phyloP scores from a whole-genome alignment of 2,797 vertebrate species.

The Austrolebias charrua region DNA sequence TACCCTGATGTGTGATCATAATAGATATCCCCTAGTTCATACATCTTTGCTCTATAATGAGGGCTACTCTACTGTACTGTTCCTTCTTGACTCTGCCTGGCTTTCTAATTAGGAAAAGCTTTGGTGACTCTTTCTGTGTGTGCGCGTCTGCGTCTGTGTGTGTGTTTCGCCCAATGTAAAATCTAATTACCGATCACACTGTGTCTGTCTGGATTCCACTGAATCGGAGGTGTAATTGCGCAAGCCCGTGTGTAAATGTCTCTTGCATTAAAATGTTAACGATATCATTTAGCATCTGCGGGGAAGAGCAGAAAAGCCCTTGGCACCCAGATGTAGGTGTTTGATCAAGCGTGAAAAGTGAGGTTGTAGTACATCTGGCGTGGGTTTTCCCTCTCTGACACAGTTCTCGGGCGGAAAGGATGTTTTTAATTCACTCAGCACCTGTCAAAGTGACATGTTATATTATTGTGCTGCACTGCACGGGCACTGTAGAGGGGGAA shows the following conservation, averaged over 20 bases:
- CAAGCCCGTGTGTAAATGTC: constrained; percentile 76
- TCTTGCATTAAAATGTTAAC: constrained; percentile 82
- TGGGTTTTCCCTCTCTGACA: constrained; percentile 65
- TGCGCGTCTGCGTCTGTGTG: constrained; percentile 24
- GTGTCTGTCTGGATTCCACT: constrained; percentile 76
- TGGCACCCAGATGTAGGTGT: constrained; percentile 74
- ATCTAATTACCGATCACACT: constrained; percentile 82
- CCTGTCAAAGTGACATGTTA: constrained; percentile 76
- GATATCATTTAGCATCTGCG: constrained; percentile 79
- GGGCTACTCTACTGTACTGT: constrained; percentile 71
- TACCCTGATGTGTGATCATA: constrained; percentile 74
- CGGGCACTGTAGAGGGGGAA: constrained; percentile 49
- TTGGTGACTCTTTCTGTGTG: constrained; percentile 52
- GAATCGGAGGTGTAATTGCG: constrained; percentile 81
- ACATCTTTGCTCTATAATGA: constrained; percentile 76
- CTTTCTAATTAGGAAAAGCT: constrained; percentile 79
- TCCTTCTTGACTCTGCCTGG: constrained; percentile 72
- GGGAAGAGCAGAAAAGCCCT: constrained; percentile 66
- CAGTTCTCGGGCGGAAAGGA: constrained; percentile 60
- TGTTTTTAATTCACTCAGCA: constrained; percentile 76
- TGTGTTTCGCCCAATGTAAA: constrained; percentile 73
- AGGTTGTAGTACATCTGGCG: constrained; percentile 73
- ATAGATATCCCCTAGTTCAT: constrained; percentile 74
- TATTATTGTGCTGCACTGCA: constrained; percentile 66
- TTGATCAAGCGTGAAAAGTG: constrained; percentile 78